These are phyloP conservation scores for Malurus cyaneus DNA, from an alignment of 2,113 vertebrate species.

Conservation along the genomic window DNA sequence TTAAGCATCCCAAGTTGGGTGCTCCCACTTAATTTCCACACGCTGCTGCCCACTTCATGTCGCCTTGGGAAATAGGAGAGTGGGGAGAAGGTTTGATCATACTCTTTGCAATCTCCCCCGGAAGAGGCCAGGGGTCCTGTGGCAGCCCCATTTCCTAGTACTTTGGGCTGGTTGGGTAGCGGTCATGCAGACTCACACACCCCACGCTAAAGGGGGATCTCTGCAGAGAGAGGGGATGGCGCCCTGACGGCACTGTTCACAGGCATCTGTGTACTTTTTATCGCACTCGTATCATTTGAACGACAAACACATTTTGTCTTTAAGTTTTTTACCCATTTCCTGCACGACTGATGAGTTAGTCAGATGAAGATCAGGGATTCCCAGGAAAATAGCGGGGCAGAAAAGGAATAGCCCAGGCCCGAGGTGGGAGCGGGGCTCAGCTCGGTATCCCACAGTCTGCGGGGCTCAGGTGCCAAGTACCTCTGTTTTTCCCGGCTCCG, in stretches of 20 bases:
- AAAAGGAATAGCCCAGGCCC: not conserved
- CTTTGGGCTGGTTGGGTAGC: not conserved
- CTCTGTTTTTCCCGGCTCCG: not conserved
- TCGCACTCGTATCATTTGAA: not conserved
- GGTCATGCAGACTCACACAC: not conserved
- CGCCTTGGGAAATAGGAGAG: not conserved
- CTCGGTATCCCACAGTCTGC: not conserved
- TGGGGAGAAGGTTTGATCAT: not conserved
- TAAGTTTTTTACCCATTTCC: not conserved
- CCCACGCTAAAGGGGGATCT: not conserved
- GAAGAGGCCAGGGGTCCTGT: not conserved
- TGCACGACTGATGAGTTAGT: not conserved
- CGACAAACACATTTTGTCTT: not conserved
- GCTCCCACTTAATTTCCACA: not conserved
- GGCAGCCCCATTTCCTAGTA: not conserved
- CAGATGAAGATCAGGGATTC: not conserved
- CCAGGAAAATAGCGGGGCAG: not conserved
- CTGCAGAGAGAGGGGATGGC: not conserved
- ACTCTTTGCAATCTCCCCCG: not conserved
- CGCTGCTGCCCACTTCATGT: not conserved
- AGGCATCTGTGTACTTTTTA: not conserved
- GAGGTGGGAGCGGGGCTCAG: not conserved
- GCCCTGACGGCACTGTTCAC: too few relatives aligned
- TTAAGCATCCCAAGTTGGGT: not conserved
- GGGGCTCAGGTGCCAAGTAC: not conserved